A percentile compares a stretch with the other conserved stretches of the same genome.
Conservation (phyloP, 2,888 invertebrate genomes). For the Nomada fabriciana region DNA sequence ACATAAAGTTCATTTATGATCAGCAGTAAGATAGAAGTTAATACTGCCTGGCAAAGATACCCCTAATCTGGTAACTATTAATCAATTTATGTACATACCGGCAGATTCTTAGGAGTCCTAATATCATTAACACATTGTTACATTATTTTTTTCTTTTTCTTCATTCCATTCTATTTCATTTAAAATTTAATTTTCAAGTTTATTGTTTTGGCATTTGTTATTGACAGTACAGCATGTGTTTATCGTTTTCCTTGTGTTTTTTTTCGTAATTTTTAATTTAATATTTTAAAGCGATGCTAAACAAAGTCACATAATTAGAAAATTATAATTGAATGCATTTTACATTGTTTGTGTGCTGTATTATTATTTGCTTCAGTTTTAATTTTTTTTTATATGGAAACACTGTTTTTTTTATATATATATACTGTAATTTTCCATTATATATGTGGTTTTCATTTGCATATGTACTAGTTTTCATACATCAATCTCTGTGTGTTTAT, state of each 20-base stretch:
- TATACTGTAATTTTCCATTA: constrained; percentile 28
- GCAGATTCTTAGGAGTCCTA: constrained; percentile 6
- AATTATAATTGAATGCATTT: constrained; percentile 51
- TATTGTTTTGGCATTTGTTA: constrained; percentile 18
- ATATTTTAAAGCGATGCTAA: constrained; percentile 11
- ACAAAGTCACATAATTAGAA: constrained; percentile 2
- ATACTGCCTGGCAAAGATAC: constrained; percentile 57
- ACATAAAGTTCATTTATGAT: constrained; percentile 9
- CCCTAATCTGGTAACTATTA: constrained; percentile 53
- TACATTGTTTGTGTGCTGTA: constrained; percentile 60
- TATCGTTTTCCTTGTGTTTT: constrained; percentile 7
- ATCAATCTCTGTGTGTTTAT: constrained; percentile 22
- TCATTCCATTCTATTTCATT: background rate
- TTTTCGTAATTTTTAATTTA: constrained; percentile 20
- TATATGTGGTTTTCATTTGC: constrained; percentile 29
- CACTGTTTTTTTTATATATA: constrained; percentile 35
- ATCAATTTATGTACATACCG: constrained; percentile 7
- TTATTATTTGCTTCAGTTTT: constrained; percentile 53
- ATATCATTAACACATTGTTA: constrained; percentile 33
- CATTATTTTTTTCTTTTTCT: no score
- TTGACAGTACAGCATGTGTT: constrained; percentile 56
- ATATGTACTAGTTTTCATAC: constrained; percentile 28
- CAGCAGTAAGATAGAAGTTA: constrained; percentile 40
- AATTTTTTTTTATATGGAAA: constrained; percentile 37
- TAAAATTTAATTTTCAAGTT: constrained; percentile 16